phyloP scores from a whole-genome alignment of 2,888 invertebrate genomes.

The Acrobasis repandana region DNA sequence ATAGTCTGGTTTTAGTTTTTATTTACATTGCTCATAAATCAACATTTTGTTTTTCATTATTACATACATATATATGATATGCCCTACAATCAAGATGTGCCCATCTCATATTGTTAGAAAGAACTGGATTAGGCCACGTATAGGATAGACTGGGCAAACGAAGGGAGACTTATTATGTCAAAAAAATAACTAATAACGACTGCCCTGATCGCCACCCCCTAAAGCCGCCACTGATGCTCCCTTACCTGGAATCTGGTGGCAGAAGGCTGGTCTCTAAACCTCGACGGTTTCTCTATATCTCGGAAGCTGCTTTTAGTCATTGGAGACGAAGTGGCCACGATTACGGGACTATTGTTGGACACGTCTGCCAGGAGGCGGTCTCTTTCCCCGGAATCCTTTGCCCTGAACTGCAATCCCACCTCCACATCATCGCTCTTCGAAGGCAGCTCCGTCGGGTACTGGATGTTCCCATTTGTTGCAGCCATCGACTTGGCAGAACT shows the following conservation, averaged over 20 bases:
- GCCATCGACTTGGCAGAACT: constrained; percentile 81
- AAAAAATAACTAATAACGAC: no score
- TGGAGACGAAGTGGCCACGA: constrained; percentile 47
- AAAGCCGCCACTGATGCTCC: no score
- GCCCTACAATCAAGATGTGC: no score
- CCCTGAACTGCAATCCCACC: constrained; percentile 64
- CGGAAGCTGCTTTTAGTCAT: constrained; percentile 85
- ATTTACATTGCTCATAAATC: no score
- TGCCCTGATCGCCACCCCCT: no score
- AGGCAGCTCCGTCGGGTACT: constrained; percentile 65
- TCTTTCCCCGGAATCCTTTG: constrained; percentile 52
- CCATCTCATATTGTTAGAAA: no score
- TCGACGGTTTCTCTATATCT: constrained; percentile 83
- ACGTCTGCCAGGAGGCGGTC: constrained; percentile 58
- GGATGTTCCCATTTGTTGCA: constrained; percentile 76
- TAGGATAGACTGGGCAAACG: no score
- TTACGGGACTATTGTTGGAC: constrained; percentile 44
- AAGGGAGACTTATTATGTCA: no score
- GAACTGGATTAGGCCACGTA: no score
- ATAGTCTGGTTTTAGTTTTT: no score
- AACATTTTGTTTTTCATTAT: no score
- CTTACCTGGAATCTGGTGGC: constrained; percentile 84
- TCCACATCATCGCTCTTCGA: constrained; percentile 61
- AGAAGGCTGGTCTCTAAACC: constrained; percentile 84
- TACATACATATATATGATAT: no score